Evolutionary conservation across 2,888 invertebrate genomes (phyloP).

Genomic region (Parnassius mnemosyne): DNA sequence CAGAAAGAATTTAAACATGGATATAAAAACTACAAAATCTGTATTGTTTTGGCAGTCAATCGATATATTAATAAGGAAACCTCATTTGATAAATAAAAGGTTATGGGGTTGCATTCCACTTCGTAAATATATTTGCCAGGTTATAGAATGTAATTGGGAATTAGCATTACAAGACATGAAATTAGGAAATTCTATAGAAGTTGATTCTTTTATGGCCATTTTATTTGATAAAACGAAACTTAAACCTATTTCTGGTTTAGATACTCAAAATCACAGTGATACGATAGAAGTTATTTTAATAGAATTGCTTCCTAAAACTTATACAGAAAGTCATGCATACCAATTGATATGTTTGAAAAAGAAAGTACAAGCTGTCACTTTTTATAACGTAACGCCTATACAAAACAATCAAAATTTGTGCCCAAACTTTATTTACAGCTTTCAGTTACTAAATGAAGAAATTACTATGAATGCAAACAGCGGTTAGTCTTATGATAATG

Average conservation of each 20-base stretch:
- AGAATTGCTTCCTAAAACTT: slow-evolving; percentile 65
- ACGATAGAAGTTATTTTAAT: slow-evolving; percentile 47
- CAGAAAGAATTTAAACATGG: too few species aligned
- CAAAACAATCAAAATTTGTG: slow-evolving; percentile 57
- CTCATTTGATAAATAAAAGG: slow-evolving; percentile 87
- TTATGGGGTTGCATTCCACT: slow-evolving; percentile 78
- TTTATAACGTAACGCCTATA: slow-evolving; percentile 67
- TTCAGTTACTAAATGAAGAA: slow-evolving; percentile 56
- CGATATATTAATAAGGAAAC: slow-evolving; percentile 82
- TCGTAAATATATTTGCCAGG: slow-evolving; percentile 32
- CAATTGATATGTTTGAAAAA: slow-evolving; percentile 66
- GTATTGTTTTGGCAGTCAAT: slow-evolving; percentile 83
- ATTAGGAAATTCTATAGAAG: slow-evolving; percentile 31
- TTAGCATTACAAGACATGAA: slow-evolving; percentile 22
- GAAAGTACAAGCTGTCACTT: slow-evolving; percentile 54
- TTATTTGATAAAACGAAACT: slow-evolving; percentile 31
- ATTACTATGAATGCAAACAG: slow-evolving; percentile 62
- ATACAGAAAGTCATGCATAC: slow-evolving; percentile 49
- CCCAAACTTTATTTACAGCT: slow-evolving; percentile 72
- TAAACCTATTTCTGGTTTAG: slow-evolving; percentile 17
- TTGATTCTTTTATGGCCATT: slow-evolving; percentile 30
- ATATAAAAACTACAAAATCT: not conserved
- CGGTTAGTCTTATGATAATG: slow-evolving; percentile 45
- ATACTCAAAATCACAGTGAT: slow-evolving; percentile 23
- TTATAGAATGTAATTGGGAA: slow-evolving; percentile 19